A percentile compares a stretch with the other conserved stretches of the same genome.
These are phyloP conservation scores for Ceuthmochares aereus DNA, from an alignment of 2,113 vertebrate species.

Conservation along the genomic window DNA sequence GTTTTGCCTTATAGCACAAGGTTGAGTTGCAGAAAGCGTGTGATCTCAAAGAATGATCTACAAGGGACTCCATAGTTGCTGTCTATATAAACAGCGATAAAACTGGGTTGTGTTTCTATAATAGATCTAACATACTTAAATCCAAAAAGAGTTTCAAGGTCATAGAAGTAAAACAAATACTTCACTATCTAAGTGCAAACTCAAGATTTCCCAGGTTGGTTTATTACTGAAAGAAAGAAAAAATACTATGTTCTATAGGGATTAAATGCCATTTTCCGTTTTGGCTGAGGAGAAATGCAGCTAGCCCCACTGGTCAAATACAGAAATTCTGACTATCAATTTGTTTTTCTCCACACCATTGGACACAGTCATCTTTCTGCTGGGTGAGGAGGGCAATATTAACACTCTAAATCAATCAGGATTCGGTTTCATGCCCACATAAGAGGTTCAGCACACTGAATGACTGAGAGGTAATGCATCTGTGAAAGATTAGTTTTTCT, in stretches of 20 bases:
- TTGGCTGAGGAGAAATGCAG: not conserved
- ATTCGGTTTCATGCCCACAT: not conserved
- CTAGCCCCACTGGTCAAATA: not conserved
- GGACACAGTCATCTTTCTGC: not conserved
- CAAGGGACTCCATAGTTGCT: not conserved
- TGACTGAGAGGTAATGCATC: not conserved
- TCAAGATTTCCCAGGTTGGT: not conserved
- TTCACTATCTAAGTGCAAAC: not conserved
- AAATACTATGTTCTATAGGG: rapidly evolving
- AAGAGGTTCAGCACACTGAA: not conserved
- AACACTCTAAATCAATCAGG: not conserved
- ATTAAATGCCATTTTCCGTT: not conserved
- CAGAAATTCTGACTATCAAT: not conserved
- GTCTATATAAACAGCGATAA: not conserved
- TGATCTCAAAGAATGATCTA: not conserved
- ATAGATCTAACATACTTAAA: not conserved
- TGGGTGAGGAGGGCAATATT: not conserved
- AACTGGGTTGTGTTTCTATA: not conserved
- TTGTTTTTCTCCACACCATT: not conserved
- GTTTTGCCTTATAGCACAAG: not conserved
- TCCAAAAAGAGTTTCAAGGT: not conserved
- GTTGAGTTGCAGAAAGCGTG: not conserved
- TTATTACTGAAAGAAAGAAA: not conserved
- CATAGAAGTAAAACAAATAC: not conserved
- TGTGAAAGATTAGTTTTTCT: not conserved